phyloP scores from a whole-genome alignment of 2,797 vertebrate species.

The Oophaga sylvatica region DNA sequence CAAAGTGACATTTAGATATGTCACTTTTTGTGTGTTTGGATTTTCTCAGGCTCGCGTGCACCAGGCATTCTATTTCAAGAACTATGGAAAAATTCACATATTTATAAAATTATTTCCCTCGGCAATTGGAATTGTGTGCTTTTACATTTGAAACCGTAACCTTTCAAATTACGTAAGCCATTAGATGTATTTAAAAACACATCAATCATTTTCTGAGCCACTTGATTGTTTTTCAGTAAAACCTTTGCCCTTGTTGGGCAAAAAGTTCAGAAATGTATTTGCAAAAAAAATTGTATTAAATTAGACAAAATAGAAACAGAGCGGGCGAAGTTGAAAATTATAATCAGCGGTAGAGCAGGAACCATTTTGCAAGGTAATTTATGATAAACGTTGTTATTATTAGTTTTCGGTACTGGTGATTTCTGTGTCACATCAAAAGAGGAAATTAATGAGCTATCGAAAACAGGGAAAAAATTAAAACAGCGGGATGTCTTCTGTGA shows the following conservation, averaged over 20 bases:
- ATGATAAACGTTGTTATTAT: conserved; percentile 26
- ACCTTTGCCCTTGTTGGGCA: conserved; percentile 49
- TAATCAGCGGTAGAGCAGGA: conserved; percentile 12
- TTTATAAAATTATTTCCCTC: conserved; percentile 46
- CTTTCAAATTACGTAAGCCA: conserved; percentile 53
- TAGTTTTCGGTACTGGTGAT: conserved; percentile 20
- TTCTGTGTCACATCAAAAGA: conserved; percentile 33
- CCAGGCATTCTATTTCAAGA: conserved; percentile 20
- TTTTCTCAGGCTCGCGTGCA: conserved; percentile 15
- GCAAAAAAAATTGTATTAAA: conserved; percentile 19
- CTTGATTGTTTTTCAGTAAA: conserved; percentile 47
- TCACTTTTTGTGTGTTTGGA: background rate
- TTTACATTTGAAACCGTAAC: conserved; percentile 54
- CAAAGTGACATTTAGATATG: conserved; percentile 8
- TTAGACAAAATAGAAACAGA: conserved; percentile 14
- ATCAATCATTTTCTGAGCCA: conserved; percentile 56
- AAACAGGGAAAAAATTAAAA: conserved; percentile 21
- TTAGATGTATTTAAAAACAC: conserved; percentile 61
- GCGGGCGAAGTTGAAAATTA: background rate
- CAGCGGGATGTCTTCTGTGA: conserved; percentile 24
- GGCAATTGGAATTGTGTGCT: conserved; percentile 50
- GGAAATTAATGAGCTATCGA: conserved; percentile 48
- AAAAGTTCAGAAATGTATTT: conserved; percentile 44
- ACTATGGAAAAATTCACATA: conserved; percentile 22
- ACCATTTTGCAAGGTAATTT: conserved; percentile 18